Evolutionary conservation across 2,888 invertebrate species (phyloP), one percentile per base, ranked within the genome.

Genomic region (Hydropsyche betteni): DNA sequence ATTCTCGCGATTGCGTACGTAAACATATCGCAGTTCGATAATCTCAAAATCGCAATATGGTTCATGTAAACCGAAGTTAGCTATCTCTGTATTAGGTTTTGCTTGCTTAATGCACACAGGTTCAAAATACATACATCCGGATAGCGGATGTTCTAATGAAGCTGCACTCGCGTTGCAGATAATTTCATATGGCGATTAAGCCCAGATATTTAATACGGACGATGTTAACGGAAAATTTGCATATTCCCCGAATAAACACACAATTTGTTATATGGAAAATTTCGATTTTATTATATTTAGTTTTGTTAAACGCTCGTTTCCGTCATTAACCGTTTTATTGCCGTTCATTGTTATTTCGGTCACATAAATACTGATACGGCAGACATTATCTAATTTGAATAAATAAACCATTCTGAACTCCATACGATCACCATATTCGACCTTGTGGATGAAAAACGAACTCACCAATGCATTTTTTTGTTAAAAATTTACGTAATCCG

Each of bases 391-490:
- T 14, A 58, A 58, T 58, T 58, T 58, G 58, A 58, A 58, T 58
- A 58, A 58, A 58, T 58, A 58, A 58, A 58, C 58, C 58, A 58
- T 58, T 24, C 24, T 7, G 24, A 58, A 58, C 16, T 58, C 14
- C 16, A 16, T 58, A 8, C 8, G 58, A 58, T 58, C 58, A 24
- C 58, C 58, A 58, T 16, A 24, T 58, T 58, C 58, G 58, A 58
- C 58, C 58, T 58, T 58, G 58, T 58, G 58, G 16, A 58, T 58
- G 58, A 58, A 24, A 24, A 58, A 58, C 58, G 58, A 14, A 58
- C 16, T 24, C 24, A 58, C 8, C 14, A 5, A n/a, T 16, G 14
- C 58, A 44, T 44, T 44, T 10, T 44, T 24, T 24, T 24, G 24
- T 24, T 24, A 1, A 24, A 24, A 24, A 10, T 44, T 44, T 44